These are phyloP conservation scores for Ptychobarbus kaznakovi DNA, from an alignment of 2,797 vertebrate species.

Conservation along the genomic window DNA sequence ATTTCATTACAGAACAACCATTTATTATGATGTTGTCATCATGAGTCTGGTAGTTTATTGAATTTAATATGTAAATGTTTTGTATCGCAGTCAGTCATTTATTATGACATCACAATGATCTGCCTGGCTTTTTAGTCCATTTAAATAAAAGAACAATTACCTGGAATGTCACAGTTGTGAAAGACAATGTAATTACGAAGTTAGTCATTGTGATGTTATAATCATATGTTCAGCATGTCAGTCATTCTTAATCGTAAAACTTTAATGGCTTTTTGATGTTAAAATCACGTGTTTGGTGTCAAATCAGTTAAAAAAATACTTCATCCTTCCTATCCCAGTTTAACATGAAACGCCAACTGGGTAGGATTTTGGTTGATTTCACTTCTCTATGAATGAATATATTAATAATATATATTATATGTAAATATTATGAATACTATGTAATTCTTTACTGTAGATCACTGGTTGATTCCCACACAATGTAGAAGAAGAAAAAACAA, in stretches of 20 bases:
- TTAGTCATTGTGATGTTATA: neutral
- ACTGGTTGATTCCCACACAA: neutral
- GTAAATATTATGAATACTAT: too few species aligned
- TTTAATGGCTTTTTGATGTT: too few species aligned
- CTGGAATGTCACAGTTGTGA: neutral
- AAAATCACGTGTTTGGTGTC: neutral
- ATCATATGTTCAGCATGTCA: neutral
- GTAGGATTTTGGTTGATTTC: neutral
- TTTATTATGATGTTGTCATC: neutral
- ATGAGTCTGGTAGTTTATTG: neutral
- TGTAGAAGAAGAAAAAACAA: neutral
- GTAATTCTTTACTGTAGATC: too few species aligned
- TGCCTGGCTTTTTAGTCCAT: neutral
- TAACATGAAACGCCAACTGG: neutral
- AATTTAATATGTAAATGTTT: conserved; percentile 2
- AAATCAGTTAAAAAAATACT: neutral
- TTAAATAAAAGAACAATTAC: neutral
- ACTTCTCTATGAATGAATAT: neutral
- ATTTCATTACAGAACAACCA: neutral
- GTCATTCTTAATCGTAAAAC: neutral
- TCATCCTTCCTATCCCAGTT: neutral
- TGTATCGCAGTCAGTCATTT: neutral
- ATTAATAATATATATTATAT: neutral
- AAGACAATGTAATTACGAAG: neutral
- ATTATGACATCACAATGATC: neutral